phyloP scores from a whole-genome alignment of 2,113 vertebrate species.

The Laterallus jamaicensis region DNA sequence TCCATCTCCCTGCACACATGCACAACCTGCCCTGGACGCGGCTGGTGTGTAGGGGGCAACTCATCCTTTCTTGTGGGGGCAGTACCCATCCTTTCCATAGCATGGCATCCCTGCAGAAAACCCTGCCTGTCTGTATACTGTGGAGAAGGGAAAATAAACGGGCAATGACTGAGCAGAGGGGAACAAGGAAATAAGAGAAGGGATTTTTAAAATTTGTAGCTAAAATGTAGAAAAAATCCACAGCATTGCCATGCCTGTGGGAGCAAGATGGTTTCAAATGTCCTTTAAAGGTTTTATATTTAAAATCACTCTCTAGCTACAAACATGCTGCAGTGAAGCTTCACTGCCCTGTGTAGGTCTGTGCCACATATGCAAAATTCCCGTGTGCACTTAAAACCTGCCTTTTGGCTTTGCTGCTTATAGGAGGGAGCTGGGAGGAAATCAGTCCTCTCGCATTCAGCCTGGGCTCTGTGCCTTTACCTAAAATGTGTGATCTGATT shows the following conservation, averaged over 20 bases:
- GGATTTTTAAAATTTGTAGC: neutral
- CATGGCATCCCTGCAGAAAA: neutral
- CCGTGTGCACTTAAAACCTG: slow-evolving; percentile 9
- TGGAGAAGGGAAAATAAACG: neutral
- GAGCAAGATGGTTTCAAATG: neutral
- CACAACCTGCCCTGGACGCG: neutral
- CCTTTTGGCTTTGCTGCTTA: slow-evolving; percentile 17
- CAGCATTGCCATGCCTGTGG: neutral
- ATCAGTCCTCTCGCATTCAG: neutral
- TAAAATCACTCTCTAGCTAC: slow-evolving; percentile 6
- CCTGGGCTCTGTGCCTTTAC: slow-evolving; percentile 72
- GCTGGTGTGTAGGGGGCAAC: neutral
- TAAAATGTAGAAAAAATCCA: neutral
- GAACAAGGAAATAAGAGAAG: neutral
- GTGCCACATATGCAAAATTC: slow-evolving; percentile 32
- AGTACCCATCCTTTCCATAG: neutral
- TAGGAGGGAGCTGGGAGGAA: slow-evolving; percentile 36
- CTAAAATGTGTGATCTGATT: slow-evolving; percentile 99
- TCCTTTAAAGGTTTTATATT: slow-evolving; percentile 9
- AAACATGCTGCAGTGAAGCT: neutral
- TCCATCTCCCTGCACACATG: accelerated
- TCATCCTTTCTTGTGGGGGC: neutral
- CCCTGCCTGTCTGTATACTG: neutral
- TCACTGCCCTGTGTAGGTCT: slow-evolving; percentile 29
- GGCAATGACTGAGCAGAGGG: neutral